Conservation (phyloP, 2,113 vertebrate genomes). For the Phalacrocorax brasilianus region DNA sequence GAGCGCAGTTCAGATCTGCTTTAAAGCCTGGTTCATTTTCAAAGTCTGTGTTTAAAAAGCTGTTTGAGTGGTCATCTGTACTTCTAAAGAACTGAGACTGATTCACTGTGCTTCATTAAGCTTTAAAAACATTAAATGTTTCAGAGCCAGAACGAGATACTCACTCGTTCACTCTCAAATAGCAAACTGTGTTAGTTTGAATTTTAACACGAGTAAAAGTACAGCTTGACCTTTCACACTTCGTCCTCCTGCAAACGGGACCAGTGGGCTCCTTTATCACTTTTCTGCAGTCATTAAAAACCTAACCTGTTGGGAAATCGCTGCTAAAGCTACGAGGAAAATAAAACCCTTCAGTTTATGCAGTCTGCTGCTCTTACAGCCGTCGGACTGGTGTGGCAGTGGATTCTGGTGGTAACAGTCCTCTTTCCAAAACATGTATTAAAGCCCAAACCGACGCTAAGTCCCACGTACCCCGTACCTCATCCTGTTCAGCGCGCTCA, state of each 20-base stretch:
- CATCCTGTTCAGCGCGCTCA: background rate
- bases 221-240: background rate
- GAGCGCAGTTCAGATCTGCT: background rate
- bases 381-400: background rate
- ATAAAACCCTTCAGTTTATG: background rate
- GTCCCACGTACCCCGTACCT: background rate
- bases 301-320: background rate
- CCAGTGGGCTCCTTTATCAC: background rate
- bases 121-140: background rate
- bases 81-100: background rate
- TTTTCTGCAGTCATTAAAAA: background rate
- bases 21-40: background rate
- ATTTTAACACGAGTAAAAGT: background rate
- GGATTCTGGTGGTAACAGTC: background rate
- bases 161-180: background rate
- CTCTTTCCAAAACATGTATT: background rate
- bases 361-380: background rate
- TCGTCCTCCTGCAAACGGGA: background rate
- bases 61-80: background rate
- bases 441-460: background rate
- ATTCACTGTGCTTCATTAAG: background rate
- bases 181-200: background rate
- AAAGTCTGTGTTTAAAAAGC: background rate
- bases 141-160: background rate
- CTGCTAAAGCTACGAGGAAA: background rate